Evolutionary conservation across 2,113 vertebrate species (phyloP), one percentile per base, ranked within the genome.

Genomic region (Pycnonotus jocosus): DNA sequence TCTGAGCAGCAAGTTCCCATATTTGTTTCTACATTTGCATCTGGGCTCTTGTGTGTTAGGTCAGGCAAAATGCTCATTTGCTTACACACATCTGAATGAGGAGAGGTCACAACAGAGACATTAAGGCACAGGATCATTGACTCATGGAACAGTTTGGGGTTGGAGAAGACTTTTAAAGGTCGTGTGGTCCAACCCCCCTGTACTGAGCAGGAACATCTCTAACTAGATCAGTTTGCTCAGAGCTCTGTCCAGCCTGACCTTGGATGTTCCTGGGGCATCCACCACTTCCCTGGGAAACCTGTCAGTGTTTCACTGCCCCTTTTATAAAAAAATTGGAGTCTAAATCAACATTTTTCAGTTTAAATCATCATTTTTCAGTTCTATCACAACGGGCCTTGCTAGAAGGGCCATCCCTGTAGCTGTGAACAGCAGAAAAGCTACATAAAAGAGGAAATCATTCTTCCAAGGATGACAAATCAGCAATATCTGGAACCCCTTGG

Each of bases 401-500:
- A 7, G 30, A 60, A 53, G 53, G 45, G 11, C 24, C 15, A 3
- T 35, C 25, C 28, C 44, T 69, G 45, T 33, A 71, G 37, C 23
- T 82, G 50, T 5, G 9, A 68, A 56, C 40, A 65, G 68, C 47
- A n/a, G 86, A 76, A 90, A 56, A 31, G 37, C 70, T 71, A 2
- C 31, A 13, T 15, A 45, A 71, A 91, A 42, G 40, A 66, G 40
- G 69, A 69, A 69, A 68, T 23, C 0, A 23, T 56, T 81, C 81
- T 82, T 82, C 31, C 31, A 38, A 91, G 62, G 40, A 23, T 50
- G 45, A 30, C 31, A 79, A 38, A 50, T 35, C 60, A 53, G 40
- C 9, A 24, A 12, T 68, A 2, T 48, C 73, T 68, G 4, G 1
- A n/a, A 51, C 74, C 21, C 42, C 47, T 74, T 0, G 0, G 60